Conservation (phyloP, 2,888 invertebrate genomes). For the Leptothorax acervorum region DNA sequence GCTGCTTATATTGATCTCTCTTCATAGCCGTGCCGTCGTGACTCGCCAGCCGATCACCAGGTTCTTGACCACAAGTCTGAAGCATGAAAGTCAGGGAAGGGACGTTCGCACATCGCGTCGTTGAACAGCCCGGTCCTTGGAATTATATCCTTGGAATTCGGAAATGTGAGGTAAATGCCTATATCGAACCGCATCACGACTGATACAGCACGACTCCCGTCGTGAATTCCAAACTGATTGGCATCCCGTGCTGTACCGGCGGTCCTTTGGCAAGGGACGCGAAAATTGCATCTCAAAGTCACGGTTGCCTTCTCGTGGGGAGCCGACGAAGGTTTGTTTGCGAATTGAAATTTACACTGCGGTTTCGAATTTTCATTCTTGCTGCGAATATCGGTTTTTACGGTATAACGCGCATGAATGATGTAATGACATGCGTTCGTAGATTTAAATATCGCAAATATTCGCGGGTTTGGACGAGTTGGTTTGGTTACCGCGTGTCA, state of each 20-base stretch:
- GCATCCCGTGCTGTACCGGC: background rate
- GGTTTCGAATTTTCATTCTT: conserved; percentile 25
- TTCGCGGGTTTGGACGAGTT: conserved; percentile 22
- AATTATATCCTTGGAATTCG: conserved; percentile 25
- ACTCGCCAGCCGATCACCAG: conserved; percentile 26
- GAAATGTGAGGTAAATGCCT: conserved; percentile 14
- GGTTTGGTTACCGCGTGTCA: conserved; percentile 42
- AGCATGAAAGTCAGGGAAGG: conserved; percentile 25
- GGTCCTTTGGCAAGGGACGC: background rate
- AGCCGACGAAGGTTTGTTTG: background rate
- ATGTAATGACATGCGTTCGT: conserved; percentile 41
- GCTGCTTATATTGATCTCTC: conserved; percentile 62
- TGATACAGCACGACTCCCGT: background rate
- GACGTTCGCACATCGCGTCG: background rate
- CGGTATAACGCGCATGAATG: conserved; percentile 34
- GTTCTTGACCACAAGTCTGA: conserved; percentile 16
- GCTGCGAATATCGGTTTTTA: conserved; percentile 30
- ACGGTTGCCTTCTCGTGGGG: background rate
- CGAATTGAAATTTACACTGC: conserved; percentile 36
- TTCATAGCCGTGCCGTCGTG: conserved; percentile 12
- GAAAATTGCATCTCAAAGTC: conserved; percentile 25
- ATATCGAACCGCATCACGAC: conserved; percentile 3
- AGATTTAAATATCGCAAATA: conserved; percentile 54
- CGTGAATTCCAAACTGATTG: conserved; percentile 41
- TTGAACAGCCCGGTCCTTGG: background rate